Evolutionary conservation across 1,140 invertebrate species (phyloP).

Genomic region (Drosophila repletoides): DNA sequence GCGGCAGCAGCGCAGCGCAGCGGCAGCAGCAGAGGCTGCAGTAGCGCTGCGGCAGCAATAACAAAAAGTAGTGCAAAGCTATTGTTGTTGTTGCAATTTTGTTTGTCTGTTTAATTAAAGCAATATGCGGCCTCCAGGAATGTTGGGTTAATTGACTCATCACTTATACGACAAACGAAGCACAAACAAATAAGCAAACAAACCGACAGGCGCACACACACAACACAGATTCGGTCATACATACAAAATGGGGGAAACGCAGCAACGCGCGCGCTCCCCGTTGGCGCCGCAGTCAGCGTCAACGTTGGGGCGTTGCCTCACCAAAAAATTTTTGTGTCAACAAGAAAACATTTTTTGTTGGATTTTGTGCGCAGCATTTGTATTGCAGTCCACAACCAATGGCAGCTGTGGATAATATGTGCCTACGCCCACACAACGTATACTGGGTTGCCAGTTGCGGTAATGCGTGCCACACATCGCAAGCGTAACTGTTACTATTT

Average conservation of each 20-base stretch:
- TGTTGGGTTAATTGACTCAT: slow-evolving; percentile 80
- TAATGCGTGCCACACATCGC: neutral
- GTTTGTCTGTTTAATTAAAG: slow-evolving; percentile 80
- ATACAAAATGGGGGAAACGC: slow-evolving; percentile 50
- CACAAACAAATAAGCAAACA: slow-evolving; percentile 74
- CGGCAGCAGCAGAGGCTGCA: neutral
- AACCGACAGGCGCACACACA: slow-evolving; percentile 23
- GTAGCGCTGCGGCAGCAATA: slow-evolving; percentile 17
- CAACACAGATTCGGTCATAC: neutral
- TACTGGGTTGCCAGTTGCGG: too few relatives aligned
- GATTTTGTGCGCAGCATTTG: slow-evolving; percentile 6
- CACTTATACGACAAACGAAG: slow-evolving; percentile 80
- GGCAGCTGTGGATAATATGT: neutral
- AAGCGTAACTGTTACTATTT: slow-evolving; percentile 11
- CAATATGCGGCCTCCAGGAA: slow-evolving; percentile 79
- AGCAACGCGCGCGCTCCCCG: too few relatives aligned
- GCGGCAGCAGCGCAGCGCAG: slow-evolving; percentile 18
- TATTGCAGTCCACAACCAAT: too few relatives aligned
- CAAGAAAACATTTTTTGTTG: too few relatives aligned
- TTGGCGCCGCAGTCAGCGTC: slow-evolving; percentile 18
- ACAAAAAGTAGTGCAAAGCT: slow-evolving; percentile 47
- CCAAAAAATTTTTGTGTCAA: slow-evolving; percentile 11
- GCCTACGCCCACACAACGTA: neutral
- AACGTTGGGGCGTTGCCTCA: slow-evolving; percentile 22
- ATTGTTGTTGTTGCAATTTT: slow-evolving; percentile 56